Evolutionary conservation across 1,140 invertebrate genomes (phyloP), one percentile per base, ranked within the genome.

Genomic region (Nautilus pompilius): DNA sequence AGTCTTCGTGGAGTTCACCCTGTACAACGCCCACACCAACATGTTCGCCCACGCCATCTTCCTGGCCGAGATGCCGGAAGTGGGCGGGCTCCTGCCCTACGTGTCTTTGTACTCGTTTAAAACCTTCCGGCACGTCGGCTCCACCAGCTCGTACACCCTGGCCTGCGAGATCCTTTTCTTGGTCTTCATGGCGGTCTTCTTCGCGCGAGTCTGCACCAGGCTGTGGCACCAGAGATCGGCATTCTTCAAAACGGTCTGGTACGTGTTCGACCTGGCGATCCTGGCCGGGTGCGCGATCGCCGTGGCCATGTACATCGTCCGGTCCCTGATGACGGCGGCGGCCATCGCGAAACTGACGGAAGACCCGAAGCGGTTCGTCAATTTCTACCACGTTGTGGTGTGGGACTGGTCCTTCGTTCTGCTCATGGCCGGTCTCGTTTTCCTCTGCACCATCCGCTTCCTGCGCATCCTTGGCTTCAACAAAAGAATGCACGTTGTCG

Each of bases 1-100:
- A 2, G 71, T 86, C 29, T 80, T 85, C 59, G 65, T 83, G 3
- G 85, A 86, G 58, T 84, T 85, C 65, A 82, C 84, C 13, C 70
- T 84, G 0, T 86, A 85, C 63, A 86, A 86, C 70, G 80, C 84
- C 4, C 68, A 73, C 49, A 60, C 62, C 1, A 73, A 75, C 32
- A 34, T 76, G 29, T 69, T 75, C 48, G 20, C 66, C 0, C 63
- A 65, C n/a, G 41, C 61, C 2, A 59, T 48, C 30, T 62, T 68
- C 51, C 49, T 71, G 5, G 58, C 62, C 4, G 85, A 86, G 66
- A 83, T 84, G 66, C 64, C 82, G 22, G 82, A 84, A 28, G 77
- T 79, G 13, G 86, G 84, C 30, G 72, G 69, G 8, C 63, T 72
- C 17, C 6, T 70, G 8, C 56, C 41, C 5, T 68, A 41, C n/a